Evolutionary conservation across 37 sponge, comb jelly and placozoan species (phyloP).

Genomic region (Corticium candelabrum): DNA sequence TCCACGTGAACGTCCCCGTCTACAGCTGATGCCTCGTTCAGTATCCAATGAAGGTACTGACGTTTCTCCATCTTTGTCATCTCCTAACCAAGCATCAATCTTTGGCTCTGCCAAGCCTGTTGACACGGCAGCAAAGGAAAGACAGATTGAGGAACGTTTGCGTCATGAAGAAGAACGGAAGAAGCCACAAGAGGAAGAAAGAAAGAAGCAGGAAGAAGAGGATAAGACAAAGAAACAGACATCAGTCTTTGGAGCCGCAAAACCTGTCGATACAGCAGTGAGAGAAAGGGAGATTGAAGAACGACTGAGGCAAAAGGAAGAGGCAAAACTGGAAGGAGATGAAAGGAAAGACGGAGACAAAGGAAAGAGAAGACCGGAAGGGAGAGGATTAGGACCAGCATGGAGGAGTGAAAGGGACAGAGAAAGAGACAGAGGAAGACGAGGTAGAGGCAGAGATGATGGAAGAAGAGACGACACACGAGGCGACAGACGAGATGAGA

Average conservation of each 20-base stretch:
- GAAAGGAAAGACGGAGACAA: neutral
- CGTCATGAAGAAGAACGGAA: neutral
- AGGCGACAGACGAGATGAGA: constrained; percentile 24
- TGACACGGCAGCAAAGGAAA: constrained; percentile 70
- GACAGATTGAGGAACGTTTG: constrained; percentile 48
- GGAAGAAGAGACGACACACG: constrained; percentile 5
- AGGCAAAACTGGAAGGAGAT: neutral
- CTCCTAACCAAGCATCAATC: constrained; percentile 39
- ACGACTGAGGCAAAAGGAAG: constrained; percentile 21
- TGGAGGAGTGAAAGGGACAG: constrained; percentile 9
- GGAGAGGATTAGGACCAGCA: too few species aligned
- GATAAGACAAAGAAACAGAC: neutral
- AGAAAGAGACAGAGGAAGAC: neutral
- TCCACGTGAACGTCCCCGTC: neutral
- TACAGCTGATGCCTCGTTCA: neutral
- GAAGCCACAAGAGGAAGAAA: neutral
- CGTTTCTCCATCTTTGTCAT: neutral
- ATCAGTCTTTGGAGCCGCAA: constrained; percentile 88
- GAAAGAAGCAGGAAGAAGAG: constrained; percentile 13
- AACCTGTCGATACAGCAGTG: constrained; percentile 82
- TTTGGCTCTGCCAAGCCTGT: constrained; percentile 92
- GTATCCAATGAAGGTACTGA: neutral
- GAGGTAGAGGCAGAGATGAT: neutral
- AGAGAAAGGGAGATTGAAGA: constrained; percentile 71
- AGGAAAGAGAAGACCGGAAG: constrained; percentile 17